These are phyloP conservation scores for Nudaria mundana DNA, from an alignment of 2,888 invertebrate species.

Conservation along the genomic window DNA sequence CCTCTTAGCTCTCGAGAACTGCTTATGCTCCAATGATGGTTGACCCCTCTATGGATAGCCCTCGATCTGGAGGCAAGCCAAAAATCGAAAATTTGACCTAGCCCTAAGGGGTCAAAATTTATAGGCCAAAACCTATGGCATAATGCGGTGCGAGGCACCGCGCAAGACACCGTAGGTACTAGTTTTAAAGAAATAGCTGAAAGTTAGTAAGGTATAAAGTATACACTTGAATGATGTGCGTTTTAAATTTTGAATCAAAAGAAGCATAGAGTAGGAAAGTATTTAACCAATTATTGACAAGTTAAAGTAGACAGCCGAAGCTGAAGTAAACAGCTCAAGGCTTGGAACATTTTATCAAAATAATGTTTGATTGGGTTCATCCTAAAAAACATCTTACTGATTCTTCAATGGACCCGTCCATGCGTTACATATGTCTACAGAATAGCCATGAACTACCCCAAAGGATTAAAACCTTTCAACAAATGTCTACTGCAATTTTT, in stretches of 20 bases:
- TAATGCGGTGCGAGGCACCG: too few species aligned
- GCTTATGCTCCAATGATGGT: too few species aligned
- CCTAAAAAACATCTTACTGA: conserved; percentile 32
- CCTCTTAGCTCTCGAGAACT: too few species aligned
- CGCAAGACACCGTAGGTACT: too few species aligned
- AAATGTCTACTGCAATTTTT: conserved; percentile 42
- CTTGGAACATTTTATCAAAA: conserved; percentile 30
- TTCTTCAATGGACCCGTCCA: conserved; percentile 48
- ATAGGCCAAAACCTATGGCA: too few species aligned
- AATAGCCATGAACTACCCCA: conserved; percentile 41
- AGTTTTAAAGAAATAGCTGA: too few species aligned
- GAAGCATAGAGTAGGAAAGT: too few species aligned
- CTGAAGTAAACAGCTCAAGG: conserved; percentile 25
- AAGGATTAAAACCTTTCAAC: conserved; percentile 52
- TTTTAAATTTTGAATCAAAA: too few species aligned
- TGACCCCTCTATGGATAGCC: too few species aligned
- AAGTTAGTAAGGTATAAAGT: not conserved
- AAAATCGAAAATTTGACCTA: too few species aligned
- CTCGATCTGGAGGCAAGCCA: too few species aligned
- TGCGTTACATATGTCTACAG: conserved; percentile 64
- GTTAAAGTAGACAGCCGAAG: conserved; percentile 29
- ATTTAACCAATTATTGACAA: not conserved
- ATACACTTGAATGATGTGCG: not conserved
- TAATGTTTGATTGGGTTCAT: conserved; percentile 31
- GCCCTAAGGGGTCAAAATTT: too few species aligned